These are phyloP conservation scores for Lithobates pipiens DNA, from an alignment of 2,797 vertebrate genomes.

Conservation along the genomic window DNA sequence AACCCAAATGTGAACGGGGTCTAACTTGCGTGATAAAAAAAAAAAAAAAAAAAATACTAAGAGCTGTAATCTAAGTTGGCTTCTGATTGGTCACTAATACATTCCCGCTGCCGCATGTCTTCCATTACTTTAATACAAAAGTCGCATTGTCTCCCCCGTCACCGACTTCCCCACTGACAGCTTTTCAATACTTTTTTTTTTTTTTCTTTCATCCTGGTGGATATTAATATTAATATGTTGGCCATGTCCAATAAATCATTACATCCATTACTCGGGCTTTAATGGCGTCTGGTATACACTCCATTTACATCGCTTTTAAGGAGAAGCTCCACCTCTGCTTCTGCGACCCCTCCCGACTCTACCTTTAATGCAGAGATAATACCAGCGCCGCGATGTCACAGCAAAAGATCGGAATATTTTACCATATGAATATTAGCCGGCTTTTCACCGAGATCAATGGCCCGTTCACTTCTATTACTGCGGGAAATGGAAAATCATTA, in stretches of 20 bases:
- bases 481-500: slow-evolving; percentile 47
- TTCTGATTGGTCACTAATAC: no score
- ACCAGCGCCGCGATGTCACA: neutral
- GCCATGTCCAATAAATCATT: slow-evolving; percentile 33
- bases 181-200: neutral
- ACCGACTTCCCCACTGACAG: neutral
- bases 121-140: no score
- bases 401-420: slow-evolving; percentile 29
- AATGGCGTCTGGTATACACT: neutral
- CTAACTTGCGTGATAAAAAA: no score
- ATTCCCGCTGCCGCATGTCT: no score
- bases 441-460: slow-evolving; percentile 29
- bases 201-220: neutral
- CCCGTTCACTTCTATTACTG: slow-evolving; percentile 44
- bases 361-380: slow-evolving; percentile 1
- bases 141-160: neutral
- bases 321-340: neutral
- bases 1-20: no score
- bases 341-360: neutral
- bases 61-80: no score
- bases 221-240: slow-evolving; percentile 19
- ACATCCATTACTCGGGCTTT: neutral
- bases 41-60: no score
- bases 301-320: slow-evolving; percentile 18
- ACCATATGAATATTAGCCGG: slow-evolving; percentile 33